Percentiles rank a stretch among this genome's conserved stretches.
Evolutionary conservation across 2,797 vertebrate species (phyloP).

Genomic region (Melanotaenia pygmaea): DNA sequence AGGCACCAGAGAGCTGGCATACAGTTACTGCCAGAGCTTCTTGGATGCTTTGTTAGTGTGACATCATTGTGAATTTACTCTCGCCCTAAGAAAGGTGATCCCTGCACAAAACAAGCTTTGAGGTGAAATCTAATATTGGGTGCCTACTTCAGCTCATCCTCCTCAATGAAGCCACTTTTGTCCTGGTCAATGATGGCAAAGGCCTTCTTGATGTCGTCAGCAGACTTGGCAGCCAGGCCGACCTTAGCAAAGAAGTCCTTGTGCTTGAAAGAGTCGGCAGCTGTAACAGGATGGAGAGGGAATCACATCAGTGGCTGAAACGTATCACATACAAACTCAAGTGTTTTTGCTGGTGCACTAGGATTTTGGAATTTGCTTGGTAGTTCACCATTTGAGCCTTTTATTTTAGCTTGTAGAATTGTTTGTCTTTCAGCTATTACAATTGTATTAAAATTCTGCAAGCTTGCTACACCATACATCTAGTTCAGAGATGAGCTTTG

Average conservation of each 20-base stretch:
- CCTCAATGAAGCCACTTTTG: conserved; percentile 88
- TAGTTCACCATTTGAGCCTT: not conserved
- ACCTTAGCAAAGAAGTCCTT: conserved; percentile 86
- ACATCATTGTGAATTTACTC: conserved; percentile 36
- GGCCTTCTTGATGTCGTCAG: conserved; percentile 82
- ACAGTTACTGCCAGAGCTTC: conserved; percentile 28
- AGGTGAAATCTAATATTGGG: conserved; percentile 19
- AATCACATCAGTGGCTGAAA: not conserved
- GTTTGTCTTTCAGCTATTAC: not conserved
- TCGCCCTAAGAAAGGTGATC: conserved; percentile 38
- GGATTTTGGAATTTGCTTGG: not conserved
- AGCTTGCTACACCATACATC: not conserved
- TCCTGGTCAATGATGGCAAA: conserved; percentile 89
- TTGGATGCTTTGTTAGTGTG: conserved; percentile 22
- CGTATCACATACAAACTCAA: not conserved
- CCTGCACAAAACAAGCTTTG: conserved; percentile 9
- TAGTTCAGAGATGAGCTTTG: too few species aligned
- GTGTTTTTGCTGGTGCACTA: not conserved
- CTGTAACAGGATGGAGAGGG: conserved; percentile 67
- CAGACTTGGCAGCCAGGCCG: conserved; percentile 82
- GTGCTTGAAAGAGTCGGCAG: conserved; percentile 86
- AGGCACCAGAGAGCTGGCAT: conserved; percentile 11
- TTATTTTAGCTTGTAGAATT: not conserved
- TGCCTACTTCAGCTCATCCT: conserved; percentile 87
- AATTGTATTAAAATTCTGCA: not conserved